Evolutionary conservation across 1,140 invertebrate species (phyloP).

Genomic region (Rhopalosiphum maidis): DNA sequence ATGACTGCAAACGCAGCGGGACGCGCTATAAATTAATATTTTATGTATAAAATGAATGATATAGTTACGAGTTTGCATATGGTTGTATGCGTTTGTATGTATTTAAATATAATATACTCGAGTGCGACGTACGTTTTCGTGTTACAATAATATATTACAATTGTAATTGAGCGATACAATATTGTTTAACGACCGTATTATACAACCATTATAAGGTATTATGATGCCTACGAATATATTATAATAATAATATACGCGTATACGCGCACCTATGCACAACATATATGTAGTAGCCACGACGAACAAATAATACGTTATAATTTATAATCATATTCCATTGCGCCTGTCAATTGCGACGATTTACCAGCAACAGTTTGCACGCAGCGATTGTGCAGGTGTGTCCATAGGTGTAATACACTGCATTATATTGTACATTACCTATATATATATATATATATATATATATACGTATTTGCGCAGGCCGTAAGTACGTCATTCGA

Average conservation of each 20-base stretch:
- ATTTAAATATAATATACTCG: background rate
- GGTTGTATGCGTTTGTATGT: background rate
- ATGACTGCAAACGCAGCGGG: background rate
- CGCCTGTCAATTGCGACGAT: background rate
- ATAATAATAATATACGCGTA: background rate
- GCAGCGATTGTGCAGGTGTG: background rate
- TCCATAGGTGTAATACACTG: background rate
- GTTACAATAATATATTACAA: constrained; percentile 13
- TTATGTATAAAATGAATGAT: background rate
- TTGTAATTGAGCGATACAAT: background rate
- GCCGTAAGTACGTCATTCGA: background rate
- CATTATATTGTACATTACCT: background rate
- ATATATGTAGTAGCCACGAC: background rate
- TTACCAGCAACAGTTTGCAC: background rate
- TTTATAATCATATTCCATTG: background rate
- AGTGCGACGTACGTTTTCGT: background rate
- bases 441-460: background rate
- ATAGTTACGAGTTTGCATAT: background rate
- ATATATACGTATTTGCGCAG: background rate
- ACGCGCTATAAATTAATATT: background rate
- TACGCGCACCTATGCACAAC: background rate
- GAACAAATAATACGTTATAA: constrained; percentile 16
- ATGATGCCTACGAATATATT: constrained; percentile 7
- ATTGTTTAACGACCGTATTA: background rate
- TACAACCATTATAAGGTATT: background rate